phyloP scores from a whole-genome alignment of 2,888 invertebrate species.

The Odontocolon sp. region DNA sequence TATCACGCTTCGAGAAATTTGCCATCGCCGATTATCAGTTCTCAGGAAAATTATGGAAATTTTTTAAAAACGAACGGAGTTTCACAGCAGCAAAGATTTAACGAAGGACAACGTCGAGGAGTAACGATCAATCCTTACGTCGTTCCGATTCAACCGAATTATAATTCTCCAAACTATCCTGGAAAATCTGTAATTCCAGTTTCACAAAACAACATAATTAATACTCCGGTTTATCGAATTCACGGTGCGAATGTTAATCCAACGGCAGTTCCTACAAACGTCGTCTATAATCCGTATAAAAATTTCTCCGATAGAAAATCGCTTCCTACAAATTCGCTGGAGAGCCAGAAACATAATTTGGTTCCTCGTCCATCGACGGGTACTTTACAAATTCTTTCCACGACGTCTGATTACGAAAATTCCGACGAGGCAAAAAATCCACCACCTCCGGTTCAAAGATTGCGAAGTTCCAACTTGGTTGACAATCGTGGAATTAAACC shows the following conservation, averaged over 20 bases:
- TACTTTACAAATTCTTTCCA: background rate
- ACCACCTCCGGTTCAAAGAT: background rate
- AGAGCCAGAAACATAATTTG: background rate
- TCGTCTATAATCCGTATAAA: background rate
- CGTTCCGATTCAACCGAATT: background rate
- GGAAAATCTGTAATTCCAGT: background rate
- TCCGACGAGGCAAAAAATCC: background rate
- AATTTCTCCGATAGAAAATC: background rate
- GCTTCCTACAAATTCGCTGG: background rate
- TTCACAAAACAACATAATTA: background rate
- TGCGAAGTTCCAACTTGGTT: background rate
- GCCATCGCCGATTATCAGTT: background rate
- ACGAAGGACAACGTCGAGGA: background rate
- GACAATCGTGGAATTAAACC: background rate
- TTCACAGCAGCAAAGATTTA: background rate
- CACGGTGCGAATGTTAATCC: background rate
- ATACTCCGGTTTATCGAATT: slow-evolving; percentile 13
- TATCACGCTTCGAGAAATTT: background rate
- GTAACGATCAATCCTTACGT: background rate
- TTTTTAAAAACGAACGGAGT: background rate
- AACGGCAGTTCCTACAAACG: background rate
- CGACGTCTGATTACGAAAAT: slow-evolving; percentile 7
- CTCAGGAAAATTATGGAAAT: too few species aligned
- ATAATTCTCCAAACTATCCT: background rate
- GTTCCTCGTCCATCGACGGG: background rate